A percentile compares a stretch with the other conserved stretches of the same genome.
phyloP scores from a whole-genome alignment of 2,113 vertebrate species.

The Quiscalus mexicanus region DNA sequence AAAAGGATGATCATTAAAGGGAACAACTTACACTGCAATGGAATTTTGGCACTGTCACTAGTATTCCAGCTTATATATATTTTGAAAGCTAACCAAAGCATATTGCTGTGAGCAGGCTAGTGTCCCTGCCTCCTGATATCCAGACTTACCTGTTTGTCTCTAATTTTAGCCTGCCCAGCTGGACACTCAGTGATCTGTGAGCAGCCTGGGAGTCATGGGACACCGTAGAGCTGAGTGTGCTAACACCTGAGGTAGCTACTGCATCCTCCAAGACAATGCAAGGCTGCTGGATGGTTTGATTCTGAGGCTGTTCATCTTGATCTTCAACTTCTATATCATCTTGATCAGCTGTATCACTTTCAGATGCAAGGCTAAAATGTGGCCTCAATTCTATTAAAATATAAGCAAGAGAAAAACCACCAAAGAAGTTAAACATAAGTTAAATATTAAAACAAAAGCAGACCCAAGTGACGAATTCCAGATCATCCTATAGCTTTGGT shows the following conservation, averaged over 20 bases:
- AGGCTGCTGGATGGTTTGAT: slow-evolving; percentile 76
- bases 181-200: slow-evolving; percentile 87
- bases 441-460: not conserved
- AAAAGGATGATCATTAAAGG: not conserved
- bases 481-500: not conserved
- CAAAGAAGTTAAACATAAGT: not conserved
- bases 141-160: slow-evolving; percentile 89
- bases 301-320: slow-evolving; percentile 75
- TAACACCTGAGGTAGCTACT: slow-evolving; percentile 93
- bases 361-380: slow-evolving; percentile 95
- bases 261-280: slow-evolving; percentile 84
- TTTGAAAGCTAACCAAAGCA: not conserved
- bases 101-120: not conserved
- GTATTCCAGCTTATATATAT: not conserved
- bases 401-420: not conserved
- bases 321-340: slow-evolving; percentile 88
- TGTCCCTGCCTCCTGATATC: not conserved
- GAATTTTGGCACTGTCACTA: not conserved
- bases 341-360: slow-evolving; percentile 93
- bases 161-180: slow-evolving; percentile 93
- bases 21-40: not conserved
- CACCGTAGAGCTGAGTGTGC: slow-evolving; percentile 95
- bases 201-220: slow-evolving; percentile 90
- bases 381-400: slow-evolving; percentile 87
- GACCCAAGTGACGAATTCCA: not conserved